These are phyloP conservation scores for Uromys caudimaculatus DNA, from an alignment of 2,797 vertebrate species.

Conservation along the genomic window DNA sequence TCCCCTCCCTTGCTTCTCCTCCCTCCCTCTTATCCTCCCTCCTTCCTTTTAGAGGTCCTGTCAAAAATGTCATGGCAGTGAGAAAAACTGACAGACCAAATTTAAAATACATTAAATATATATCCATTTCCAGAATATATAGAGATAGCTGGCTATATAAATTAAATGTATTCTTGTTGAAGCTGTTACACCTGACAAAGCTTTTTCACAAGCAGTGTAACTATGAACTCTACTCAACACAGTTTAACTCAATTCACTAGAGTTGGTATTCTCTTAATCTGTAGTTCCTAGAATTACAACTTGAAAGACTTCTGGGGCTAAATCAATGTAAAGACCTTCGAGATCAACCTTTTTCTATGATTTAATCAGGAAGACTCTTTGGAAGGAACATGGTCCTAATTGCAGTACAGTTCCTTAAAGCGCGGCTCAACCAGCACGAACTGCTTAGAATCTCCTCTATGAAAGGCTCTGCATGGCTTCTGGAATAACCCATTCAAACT, in stretches of 20 bases:
- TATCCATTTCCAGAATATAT: constrained; percentile 12
- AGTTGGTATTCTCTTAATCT: constrained; percentile 13
- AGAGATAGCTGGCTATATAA: constrained; percentile 13
- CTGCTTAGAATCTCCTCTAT: constrained; percentile 18
- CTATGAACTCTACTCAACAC: background rate
- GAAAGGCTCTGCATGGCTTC: background rate
- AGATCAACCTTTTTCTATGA: background rate
- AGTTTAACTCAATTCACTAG: constrained; percentile 4
- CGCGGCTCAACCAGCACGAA: background rate
- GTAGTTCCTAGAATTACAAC: constrained; percentile 45
- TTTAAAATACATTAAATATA: constrained; percentile 34
- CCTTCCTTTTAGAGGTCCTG: background rate
- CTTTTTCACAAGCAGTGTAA: constrained; percentile 13
- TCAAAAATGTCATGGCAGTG: background rate
- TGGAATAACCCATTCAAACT: background rate
- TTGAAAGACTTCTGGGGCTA: constrained; percentile 13
- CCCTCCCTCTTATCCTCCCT: background rate
- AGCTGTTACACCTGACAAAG: background rate
- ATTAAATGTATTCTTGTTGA: background rate
- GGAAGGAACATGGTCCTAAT: constrained; percentile 1
- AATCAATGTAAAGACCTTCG: constrained; percentile 32
- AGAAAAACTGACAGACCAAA: background rate
- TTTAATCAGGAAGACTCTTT: background rate
- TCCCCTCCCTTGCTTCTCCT: too few relatives aligned
- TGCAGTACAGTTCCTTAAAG: background rate